Percentiles rank a stretch among this genome's conserved stretches.
These are phyloP conservation scores for Chrysogorgia sp. DNA, from an alignment of 92 coral and sea anemone species.

Conservation along the genomic window DNA sequence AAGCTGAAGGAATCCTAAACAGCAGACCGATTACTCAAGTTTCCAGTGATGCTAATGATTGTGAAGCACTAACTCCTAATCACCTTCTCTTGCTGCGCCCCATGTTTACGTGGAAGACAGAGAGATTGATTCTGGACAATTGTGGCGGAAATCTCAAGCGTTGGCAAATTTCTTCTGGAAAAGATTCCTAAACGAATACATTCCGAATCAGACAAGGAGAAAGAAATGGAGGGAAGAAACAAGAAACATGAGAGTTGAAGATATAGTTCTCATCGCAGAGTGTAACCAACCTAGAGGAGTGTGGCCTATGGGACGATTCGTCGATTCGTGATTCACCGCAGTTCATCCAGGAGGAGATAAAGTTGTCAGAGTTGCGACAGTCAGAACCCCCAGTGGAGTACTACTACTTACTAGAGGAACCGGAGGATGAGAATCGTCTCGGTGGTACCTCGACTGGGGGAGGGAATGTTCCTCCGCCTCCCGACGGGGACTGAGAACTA, in stretches of 20 bases:
- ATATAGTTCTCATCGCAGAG: slow-evolving; percentile 31
- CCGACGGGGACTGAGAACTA: too few relatives aligned
- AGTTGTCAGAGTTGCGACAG: slow-evolving; percentile 15
- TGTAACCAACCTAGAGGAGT: slow-evolving; percentile 40
- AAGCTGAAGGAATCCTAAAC: slow-evolving; percentile 38
- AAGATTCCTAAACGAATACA: slow-evolving; percentile 13
- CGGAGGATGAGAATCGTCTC: slow-evolving; percentile 2
- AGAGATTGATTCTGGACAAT: neutral
- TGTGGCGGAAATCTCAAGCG: slow-evolving; percentile 47
- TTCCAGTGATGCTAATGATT: slow-evolving; percentile 28
- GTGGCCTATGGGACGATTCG: slow-evolving; percentile 44
- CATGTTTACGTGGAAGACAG: slow-evolving; percentile 6
- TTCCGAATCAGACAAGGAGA: slow-evolving; percentile 7
- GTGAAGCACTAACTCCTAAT: slow-evolving; percentile 37
- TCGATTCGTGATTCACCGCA: too few relatives aligned
- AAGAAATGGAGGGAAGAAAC: slow-evolving; percentile 20
- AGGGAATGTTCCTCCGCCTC: neutral
- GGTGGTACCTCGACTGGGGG: slow-evolving; percentile 21
- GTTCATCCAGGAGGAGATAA: slow-evolving; percentile 23
- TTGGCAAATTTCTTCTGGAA: slow-evolving; percentile 37
- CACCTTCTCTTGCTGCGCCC: slow-evolving; percentile 17
- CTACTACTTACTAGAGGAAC: slow-evolving; percentile 25
- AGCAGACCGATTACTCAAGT: slow-evolving; percentile 35
- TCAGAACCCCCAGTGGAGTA: slow-evolving; percentile 21
- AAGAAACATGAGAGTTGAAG: slow-evolving; percentile 20